Evolutionary conservation across 2,888 invertebrate genomes (phyloP), one percentile per base, ranked within the genome.

Genomic region (Mesodorylaimus sp.): DNA sequence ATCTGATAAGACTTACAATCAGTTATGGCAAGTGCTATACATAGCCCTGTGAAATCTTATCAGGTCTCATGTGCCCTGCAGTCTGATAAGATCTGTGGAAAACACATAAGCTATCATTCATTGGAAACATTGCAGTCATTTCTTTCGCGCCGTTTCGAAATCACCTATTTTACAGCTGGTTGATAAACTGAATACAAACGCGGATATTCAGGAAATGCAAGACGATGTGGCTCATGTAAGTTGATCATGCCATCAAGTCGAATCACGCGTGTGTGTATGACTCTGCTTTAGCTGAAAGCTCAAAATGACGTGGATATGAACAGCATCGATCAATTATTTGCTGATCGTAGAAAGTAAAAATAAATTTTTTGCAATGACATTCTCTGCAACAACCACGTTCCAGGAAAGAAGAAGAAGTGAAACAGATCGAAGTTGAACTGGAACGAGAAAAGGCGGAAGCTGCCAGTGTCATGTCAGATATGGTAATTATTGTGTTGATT

Each of bases 161-260:
- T 32, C 10, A 32, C 16, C 7, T 32, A 32, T 32, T 32, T 32
- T 32, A 10, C 45, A 60, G 61, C 76, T 82, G 1, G 77, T 83
- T 36, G 81, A 86, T 56, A 80, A 82, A 62, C 73, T 80, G 50
- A 80, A 80, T 51, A 80, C 80, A 16, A 80, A 81, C 59, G 72
- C 74, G 38, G 74, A 74, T 54, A 67, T 73, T 50, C 64, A 66
- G 42, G 75, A 79, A 47, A 74, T 85, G 2, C 77, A 79, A 57
- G 75, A 76, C 57, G 81, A 83, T 62, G 76, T 70, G 21, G 66
- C 66, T 39, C 71, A 45, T 70, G 69, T 60, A 47, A 19, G 21
- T 19, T 7, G n/a, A 45, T 27, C 7, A 5, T 45, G 7, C 25
- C 7, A n/a, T 45, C 24, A 10, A 21, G n/a, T 27, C n/a, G 7